Conservation (phyloP, 2,888 invertebrate species). For the Tetragonula carbonaria region DNA sequence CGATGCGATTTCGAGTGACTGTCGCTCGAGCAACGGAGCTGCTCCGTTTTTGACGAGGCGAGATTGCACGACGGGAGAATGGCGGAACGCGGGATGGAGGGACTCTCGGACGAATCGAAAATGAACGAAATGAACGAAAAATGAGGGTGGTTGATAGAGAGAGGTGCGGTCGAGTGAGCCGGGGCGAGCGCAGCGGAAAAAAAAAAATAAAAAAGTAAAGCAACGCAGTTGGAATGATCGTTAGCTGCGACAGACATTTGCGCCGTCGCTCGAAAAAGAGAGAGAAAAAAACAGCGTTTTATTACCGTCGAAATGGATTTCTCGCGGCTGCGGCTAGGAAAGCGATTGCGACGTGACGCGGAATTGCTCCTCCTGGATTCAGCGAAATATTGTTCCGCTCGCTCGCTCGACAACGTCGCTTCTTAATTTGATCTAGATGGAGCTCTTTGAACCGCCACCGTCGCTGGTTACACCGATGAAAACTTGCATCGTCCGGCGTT, state of each 20-base stretch:
- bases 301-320: conserved; percentile 46
- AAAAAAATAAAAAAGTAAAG: background rate
- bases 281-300: conserved; percentile 15
- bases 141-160: too few relatives aligned
- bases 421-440: background rate
- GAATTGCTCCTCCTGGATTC: background rate
- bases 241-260: conserved; percentile 23
- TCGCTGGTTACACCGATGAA: background rate
- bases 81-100: too few relatives aligned
- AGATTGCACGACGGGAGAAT: too few relatives aligned
- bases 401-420: background rate
- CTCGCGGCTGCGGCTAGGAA: conserved; percentile 12
- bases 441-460: background rate
- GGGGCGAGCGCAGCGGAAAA: too few relatives aligned
- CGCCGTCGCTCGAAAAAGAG: background rate
- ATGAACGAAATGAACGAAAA: too few relatives aligned
- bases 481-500: background rate
- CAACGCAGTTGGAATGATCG: conserved; percentile 27
- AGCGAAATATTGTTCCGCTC: conserved; percentile 12
- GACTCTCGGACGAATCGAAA: too few relatives aligned
- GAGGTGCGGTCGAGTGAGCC: too few relatives aligned
- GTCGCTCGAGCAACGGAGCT: too few relatives aligned
- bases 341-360: background rate
- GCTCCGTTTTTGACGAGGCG: too few relatives aligned
- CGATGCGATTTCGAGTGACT: too few relatives aligned